Evolutionary conservation across 2,113 vertebrate genomes (phyloP), one percentile per base, ranked within the genome.

Genomic region (Amblyopsis rosae): DNA sequence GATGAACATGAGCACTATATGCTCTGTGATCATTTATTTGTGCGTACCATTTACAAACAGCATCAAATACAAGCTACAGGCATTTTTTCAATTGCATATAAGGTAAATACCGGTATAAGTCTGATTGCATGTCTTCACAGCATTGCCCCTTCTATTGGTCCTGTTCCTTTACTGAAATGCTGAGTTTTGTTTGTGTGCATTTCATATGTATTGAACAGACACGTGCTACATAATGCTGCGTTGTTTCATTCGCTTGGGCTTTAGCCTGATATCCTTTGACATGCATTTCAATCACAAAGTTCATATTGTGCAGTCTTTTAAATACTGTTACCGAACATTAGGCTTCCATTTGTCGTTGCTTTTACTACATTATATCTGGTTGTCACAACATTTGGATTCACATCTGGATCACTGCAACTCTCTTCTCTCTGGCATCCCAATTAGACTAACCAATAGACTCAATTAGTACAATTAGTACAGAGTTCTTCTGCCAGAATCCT

Each of bases 211-310:
- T 13, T 72, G 45, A 58, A 62, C 35, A 53, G 1, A n/a, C 55
- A 35, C n/a, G 57, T 76, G 69, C 69, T 32, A 3, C 19, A 59
- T 48, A 71, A 76, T 62, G n/a, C 49, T 65, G 32, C 54, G 19
- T 12, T 11, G 10, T 64, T 56, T 41, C 10, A 75, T 9, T 59
- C 8, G 69, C 69, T 69, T 65, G n/a, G 73, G 54, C 67, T 45
- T 76, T 67, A 72, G 11, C 1, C 55, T 17, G 49, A 67, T 19
- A 64, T 70, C 12, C 50, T 15, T 69, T 73, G 64, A 64, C 62
- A 67, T 83, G 79, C 81, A 75, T 73, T 75, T 79, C 62, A 70
- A 59, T 77, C 59, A 76, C 72, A 33, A 19, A 61, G 65, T 82
- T 59, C 65, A 75, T 59, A 35, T 51, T 65, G 78, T 78, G 72